Evolutionary conservation across 2,888 invertebrate species (phyloP).

Genomic region (Nymphalis polychloros): DNA sequence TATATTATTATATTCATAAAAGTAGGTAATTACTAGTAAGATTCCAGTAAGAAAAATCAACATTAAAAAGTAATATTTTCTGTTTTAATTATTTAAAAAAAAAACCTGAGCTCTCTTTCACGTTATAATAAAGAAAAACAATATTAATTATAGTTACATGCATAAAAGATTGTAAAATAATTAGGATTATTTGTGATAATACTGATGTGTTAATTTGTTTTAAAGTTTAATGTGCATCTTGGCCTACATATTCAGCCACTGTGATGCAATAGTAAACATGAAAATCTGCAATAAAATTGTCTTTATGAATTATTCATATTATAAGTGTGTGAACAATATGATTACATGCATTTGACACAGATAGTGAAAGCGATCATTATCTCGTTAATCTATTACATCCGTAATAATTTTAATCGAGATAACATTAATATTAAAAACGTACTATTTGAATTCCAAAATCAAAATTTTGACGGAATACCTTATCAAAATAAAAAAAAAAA

Average conservation of each 20-base stretch:
- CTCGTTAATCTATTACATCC: slow-evolving; percentile 31
- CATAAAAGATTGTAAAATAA: not conserved
- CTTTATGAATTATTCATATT: slow-evolving; percentile 43
- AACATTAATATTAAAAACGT: slow-evolving; percentile 37
- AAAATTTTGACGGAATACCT: slow-evolving; percentile 36
- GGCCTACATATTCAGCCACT: slow-evolving; percentile 22
- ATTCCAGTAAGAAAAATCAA: not conserved
- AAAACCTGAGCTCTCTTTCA: too few relatives aligned
- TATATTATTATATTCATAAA: too few relatives aligned
- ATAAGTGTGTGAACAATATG: slow-evolving; percentile 34
- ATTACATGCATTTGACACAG: slow-evolving; percentile 51
- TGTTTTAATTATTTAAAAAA: not conserved
- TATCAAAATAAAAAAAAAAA: slow-evolving; percentile 36
- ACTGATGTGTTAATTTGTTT: slow-evolving; percentile 11
- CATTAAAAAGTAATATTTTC: not conserved
- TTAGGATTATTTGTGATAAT: not conserved
- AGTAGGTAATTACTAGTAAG: not conserved
- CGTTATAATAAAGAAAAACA: not conserved
- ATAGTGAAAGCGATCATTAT: slow-evolving; percentile 48
- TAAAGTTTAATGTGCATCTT: slow-evolving; percentile 12
- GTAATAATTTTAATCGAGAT: slow-evolving; percentile 15
- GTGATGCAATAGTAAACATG: slow-evolving; percentile 21
- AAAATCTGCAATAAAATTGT: slow-evolving; percentile 25
- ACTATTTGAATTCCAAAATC: slow-evolving; percentile 39
- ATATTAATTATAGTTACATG: not conserved